Evolutionary conservation across 2,113 vertebrate species (phyloP).

Genomic region (Bubo blakistoni): DNA sequence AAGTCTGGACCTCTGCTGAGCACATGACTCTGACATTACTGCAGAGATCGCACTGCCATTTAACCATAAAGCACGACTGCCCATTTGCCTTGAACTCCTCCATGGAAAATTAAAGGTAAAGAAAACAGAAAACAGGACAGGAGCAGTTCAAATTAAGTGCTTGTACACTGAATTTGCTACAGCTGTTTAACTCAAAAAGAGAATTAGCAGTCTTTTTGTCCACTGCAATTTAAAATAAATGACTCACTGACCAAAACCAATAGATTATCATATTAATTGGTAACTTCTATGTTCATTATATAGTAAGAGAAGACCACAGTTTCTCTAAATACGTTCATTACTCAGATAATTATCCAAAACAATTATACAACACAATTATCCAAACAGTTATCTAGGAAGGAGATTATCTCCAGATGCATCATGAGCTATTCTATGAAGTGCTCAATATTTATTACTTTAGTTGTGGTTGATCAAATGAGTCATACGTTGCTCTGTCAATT

Average conservation of each 20-base stretch:
- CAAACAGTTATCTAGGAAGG: slow-evolving; percentile 1
- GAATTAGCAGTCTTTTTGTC: slow-evolving; percentile 6
- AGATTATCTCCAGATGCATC: slow-evolving; percentile 40
- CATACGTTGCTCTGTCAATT: background rate
- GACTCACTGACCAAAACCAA: slow-evolving; percentile 44
- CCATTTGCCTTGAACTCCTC: background rate
- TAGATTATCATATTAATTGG: slow-evolving; percentile 45
- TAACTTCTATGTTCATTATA: slow-evolving; percentile 25
- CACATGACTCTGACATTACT: background rate
- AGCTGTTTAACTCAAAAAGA: background rate
- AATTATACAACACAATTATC: slow-evolving; percentile 29
- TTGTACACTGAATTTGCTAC: background rate
- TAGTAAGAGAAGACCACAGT: slow-evolving; percentile 6
- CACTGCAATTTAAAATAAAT: slow-evolving; percentile 21
- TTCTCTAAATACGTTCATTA: slow-evolving; percentile 36
- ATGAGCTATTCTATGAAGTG: background rate
- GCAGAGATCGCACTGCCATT: background rate
- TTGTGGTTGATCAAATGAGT: slow-evolving; percentile 24
- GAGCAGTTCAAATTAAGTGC: background rate
- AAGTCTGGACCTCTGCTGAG: slow-evolving; percentile 31
- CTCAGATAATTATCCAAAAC: slow-evolving; percentile 34
- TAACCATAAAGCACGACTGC: background rate
- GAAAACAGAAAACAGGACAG: background rate
- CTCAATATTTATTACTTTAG: slow-evolving; percentile 12
- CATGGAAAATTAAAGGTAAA: slow-evolving; percentile 8